Percentiles rank a stretch among this genome's conserved stretches.
Evolutionary conservation across 2,113 vertebrate genomes (phyloP).

Genomic region (Peromyscus maniculatus): DNA sequence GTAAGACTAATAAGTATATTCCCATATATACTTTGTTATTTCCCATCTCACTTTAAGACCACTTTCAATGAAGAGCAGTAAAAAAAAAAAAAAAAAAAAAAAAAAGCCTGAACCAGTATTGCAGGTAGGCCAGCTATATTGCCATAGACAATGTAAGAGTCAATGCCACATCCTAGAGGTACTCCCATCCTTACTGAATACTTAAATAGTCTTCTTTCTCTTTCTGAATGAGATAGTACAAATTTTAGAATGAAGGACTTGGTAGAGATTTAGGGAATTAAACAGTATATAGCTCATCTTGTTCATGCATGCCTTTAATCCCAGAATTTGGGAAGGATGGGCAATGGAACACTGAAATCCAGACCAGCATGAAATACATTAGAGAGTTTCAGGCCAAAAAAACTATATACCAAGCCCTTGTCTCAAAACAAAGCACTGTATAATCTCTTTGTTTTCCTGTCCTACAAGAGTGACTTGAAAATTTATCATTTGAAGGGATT

Average conservation of each 20-base stretch:
- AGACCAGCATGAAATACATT: background rate
- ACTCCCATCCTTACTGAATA: background rate
- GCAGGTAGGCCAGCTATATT: background rate
- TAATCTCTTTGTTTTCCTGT: background rate
- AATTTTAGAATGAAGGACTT: background rate
- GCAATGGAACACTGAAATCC: background rate
- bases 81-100: too few species aligned
- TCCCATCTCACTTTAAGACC: background rate
- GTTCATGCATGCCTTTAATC: background rate
- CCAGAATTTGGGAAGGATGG: too few species aligned
- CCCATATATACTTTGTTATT: background rate
- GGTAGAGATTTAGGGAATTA: background rate
- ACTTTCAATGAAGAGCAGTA: background rate
- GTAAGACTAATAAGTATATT: background rate
- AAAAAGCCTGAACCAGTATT: background rate
- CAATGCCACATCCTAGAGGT: background rate
- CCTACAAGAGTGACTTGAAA: background rate
- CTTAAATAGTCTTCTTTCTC: conserved; percentile 1
- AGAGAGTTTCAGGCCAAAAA: background rate
- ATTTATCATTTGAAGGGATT: background rate
- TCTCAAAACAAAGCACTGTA: background rate
- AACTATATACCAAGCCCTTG: background rate
- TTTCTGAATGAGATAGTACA: background rate
- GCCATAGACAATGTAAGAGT: background rate
- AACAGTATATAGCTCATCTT: background rate